A percentile compares a stretch with the other conserved stretches of the same genome.
Conservation (phyloP, 2,113 vertebrate species). For the Chroicocephalus ridibundus region DNA sequence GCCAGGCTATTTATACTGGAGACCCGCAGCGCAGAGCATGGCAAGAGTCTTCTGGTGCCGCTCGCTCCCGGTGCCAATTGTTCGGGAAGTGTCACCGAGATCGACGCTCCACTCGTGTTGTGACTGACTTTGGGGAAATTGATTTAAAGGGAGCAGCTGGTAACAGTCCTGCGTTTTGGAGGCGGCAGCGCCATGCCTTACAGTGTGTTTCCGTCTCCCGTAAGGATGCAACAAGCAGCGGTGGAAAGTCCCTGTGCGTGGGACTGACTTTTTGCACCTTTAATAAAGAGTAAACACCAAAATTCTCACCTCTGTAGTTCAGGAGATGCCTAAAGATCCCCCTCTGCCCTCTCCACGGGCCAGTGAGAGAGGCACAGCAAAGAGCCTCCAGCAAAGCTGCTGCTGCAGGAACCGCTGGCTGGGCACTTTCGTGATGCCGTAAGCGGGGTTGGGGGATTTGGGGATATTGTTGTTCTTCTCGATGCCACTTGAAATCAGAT, state of each 20-base stretch:
- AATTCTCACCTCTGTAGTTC: neutral
- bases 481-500: neutral
- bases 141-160: constrained; percentile 59
- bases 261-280: neutral
- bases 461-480: neutral
- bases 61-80: constrained; percentile 21
- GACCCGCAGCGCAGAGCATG: neutral
- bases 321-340: neutral
- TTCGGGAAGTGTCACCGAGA: constrained; percentile 22
- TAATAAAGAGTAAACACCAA: neutral
- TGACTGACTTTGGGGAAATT: constrained; percentile 24
- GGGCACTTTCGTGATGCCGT: neutral
- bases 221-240: neutral
- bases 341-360: neutral
- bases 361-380: neutral
- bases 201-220: neutral
- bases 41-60: neutral
- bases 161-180: constrained; percentile 9
- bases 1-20: constrained; percentile 37
- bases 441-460: neutral
- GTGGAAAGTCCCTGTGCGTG: neutral
- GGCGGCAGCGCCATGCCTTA: neutral
- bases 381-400: neutral
- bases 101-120: neutral
- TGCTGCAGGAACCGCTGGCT: constrained; percentile 2